phyloP scores from a whole-genome alignment of 2,113 vertebrate genomes.

The Varanus komodoensis region DNA sequence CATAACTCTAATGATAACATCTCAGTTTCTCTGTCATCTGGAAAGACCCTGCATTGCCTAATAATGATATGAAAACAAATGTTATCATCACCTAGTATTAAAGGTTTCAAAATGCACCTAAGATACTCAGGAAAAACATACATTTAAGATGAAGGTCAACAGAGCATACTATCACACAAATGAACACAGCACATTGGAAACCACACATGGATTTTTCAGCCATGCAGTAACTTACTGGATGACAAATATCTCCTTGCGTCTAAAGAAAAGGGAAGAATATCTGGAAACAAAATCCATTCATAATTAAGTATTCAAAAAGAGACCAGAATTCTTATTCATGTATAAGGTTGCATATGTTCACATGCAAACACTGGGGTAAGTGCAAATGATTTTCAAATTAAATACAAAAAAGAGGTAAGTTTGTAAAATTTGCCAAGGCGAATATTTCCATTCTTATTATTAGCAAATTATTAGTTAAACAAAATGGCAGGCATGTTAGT shows the following conservation, averaged over 20 bases:
- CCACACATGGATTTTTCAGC: slow-evolving; percentile 69
- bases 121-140: background rate
- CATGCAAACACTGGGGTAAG: background rate
- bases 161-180: slow-evolving; percentile 58
- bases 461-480: slow-evolving; percentile 27
- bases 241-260: slow-evolving; percentile 99
- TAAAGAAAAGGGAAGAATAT: slow-evolving; percentile 99
- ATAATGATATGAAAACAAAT: background rate
- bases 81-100: background rate
- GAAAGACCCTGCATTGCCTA: background rate
- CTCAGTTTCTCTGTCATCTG: background rate
- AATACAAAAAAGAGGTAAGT: background rate
- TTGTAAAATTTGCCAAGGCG: background rate
- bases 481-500: background rate
- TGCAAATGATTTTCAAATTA: background rate
- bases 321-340: slow-evolving; percentile 44
- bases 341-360: slow-evolving; percentile 32
- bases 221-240: slow-evolving; percentile 94
- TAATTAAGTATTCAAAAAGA: slow-evolving; percentile 74
- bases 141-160: slow-evolving; percentile 6
- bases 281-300: slow-evolving; percentile 88
- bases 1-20: background rate
- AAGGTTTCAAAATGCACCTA: background rate
- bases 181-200: slow-evolving; percentile 66
- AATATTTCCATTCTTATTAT: background rate